Conservation (phyloP, 2,888 invertebrate genomes). For the Tyria jacobaeae region DNA sequence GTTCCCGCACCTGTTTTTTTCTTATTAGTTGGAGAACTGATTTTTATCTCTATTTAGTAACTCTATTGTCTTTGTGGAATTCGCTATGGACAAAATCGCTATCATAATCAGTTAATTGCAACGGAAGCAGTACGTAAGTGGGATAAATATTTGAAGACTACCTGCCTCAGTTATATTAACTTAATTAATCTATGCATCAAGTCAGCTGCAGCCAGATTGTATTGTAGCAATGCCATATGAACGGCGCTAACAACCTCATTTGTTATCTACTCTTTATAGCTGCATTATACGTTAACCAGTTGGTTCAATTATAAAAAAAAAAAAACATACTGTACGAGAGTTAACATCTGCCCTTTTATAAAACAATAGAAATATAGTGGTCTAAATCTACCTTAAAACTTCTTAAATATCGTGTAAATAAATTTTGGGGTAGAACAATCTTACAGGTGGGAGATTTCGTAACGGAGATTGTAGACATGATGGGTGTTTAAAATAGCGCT, state of each 20-base stretch:
- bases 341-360: background rate
- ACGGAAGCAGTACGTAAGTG: too few species aligned
- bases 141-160: too few species aligned
- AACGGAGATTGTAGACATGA: slow-evolving; percentile 23
- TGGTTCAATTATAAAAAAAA: too few species aligned
- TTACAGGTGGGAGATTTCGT: slow-evolving; percentile 51
- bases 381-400: slow-evolving; percentile 9
- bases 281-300: too few species aligned
- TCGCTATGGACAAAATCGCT: background rate
- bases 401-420: slow-evolving; percentile 17
- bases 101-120: background rate
- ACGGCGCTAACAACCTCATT: too few species aligned
- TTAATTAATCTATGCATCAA: background rate
- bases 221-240: background rate
- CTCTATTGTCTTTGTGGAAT: background rate
- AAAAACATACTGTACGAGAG: too few species aligned
- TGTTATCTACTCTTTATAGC: too few species aligned
- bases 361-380: background rate
- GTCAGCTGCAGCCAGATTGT: background rate
- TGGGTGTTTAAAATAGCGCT: background rate
- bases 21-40: too few species aligned
- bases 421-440: slow-evolving; percentile 20
- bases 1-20: too few species aligned
- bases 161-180: background rate
- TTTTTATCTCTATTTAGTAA: too few species aligned